These are phyloP conservation scores for Bufotes viridis DNA, from an alignment of 2,797 vertebrate species.

Conservation along the genomic window DNA sequence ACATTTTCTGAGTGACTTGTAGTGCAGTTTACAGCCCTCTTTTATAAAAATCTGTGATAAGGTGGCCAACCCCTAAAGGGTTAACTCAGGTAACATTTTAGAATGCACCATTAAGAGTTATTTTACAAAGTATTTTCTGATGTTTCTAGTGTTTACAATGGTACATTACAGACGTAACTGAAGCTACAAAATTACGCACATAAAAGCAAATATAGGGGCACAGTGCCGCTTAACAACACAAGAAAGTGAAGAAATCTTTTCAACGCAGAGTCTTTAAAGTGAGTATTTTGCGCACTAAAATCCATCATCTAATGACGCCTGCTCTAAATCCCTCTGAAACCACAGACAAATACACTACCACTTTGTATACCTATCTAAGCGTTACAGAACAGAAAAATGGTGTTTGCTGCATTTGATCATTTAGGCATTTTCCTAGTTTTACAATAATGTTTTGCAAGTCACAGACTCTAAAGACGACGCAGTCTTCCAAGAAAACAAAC, in stretches of 20 bases:
- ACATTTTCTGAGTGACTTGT: no score
- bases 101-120: not conserved
- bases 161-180: not conserved
- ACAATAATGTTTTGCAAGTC: slow-evolving; percentile 13
- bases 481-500: slow-evolving; percentile 23
- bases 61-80: not conserved
- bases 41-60: no score
- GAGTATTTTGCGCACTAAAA: not conserved
- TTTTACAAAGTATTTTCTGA: not conserved
- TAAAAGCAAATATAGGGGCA: not conserved
- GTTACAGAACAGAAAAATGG: not conserved
- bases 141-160: not conserved
- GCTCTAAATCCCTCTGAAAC: not conserved
- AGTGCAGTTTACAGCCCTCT: no score
- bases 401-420: slow-evolving; percentile 1
- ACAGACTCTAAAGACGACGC: slow-evolving; percentile 4
- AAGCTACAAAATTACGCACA: not conserved
- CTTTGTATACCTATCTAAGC: slow-evolving; percentile 14
- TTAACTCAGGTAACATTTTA: not conserved
- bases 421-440: slow-evolving; percentile 11
- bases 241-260: not conserved
- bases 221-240: not conserved
- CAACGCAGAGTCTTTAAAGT: not conserved
- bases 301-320: not conserved
- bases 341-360: not conserved